Evolutionary conservation across 2,888 invertebrate genomes (phyloP), one percentile per base, ranked within the genome.

Genomic region (Limenitis camilla): DNA sequence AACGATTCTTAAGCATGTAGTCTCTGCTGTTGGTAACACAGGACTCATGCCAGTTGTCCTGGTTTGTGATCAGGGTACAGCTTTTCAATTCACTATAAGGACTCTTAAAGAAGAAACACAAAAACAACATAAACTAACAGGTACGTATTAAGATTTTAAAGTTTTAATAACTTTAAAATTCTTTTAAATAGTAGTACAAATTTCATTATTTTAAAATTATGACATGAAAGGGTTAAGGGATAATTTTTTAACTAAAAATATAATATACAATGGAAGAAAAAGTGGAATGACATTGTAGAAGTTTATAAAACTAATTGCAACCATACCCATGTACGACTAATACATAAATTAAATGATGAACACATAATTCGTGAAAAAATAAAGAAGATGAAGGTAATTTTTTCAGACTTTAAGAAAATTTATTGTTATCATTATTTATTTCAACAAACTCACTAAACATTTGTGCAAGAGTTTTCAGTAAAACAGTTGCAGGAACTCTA

Each of bases 1-100:
- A 51, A 5, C 2, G 11, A 42, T 54, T 28, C 5, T 54, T 2
- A 51, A 36, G 5, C 35, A 47, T 8, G 27, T 55, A 30, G 28
- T 59, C 4, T 39, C 32, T 31, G 60, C 52, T 28, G 49, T 59
- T 5, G 33, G 6, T 0, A 28, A 50, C 8, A 51, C 49, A 27
- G 57, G 58, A 1, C 49, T 61, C 0, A 43, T 38, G n/a, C 61
- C 61, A 11, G 27, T 61, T 6, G 59, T 60, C 4, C 27, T 60
- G n/a, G 44, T 61, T 9, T 57, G 55, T 27, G 62, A 62, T 35
- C 61, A 61, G 39, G 61, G 60, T 1, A n/a, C 53, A 2, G 33
- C 56, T 6, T 59, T 60, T 36, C 58, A 56, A 19, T 49, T 49
- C 4, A 59, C 60, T 1, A 4, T 58, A 8, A 57, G 55, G 36